Evolutionary conservation across 2,888 invertebrate genomes (phyloP).

Genomic region (Platycheirus rosarum): DNA sequence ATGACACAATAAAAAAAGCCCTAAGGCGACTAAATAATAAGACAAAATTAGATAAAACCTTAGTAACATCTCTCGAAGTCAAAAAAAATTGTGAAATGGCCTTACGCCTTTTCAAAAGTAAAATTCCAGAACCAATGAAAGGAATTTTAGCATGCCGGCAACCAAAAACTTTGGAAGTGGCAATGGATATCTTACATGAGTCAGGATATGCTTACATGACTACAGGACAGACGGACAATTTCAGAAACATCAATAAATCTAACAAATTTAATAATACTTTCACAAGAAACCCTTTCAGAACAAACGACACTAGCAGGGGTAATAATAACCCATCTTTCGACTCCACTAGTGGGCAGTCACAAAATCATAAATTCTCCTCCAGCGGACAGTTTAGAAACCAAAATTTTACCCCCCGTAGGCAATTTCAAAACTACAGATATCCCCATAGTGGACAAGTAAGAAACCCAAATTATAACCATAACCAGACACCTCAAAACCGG

Average conservation of each 20-base stretch:
- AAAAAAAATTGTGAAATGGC: neutral
- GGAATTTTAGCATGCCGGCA: constrained; percentile 50
- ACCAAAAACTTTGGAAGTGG: constrained; percentile 52
- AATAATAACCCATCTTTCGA: neutral
- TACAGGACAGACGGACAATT: neutral
- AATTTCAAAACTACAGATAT: no score
- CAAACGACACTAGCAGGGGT: neutral
- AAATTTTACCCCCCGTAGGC: no score
- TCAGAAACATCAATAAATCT: no score
- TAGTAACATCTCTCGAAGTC: constrained; percentile 18
- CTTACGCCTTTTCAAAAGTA: constrained; percentile 29
- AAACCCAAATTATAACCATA: constrained; percentile 1
- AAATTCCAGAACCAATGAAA: constrained; percentile 57
- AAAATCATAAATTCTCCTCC: constrained; percentile 1
- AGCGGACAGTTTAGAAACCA: no score
- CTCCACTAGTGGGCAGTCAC: neutral
- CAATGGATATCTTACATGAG: constrained; percentile 56
- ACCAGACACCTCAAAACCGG: neutral
- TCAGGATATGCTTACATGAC: constrained; percentile 52
- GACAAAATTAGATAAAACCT: constrained; percentile 21
- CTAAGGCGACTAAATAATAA: constrained; percentile 64
- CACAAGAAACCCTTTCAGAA: neutral
- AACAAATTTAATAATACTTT: neutral
- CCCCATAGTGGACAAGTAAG: neutral
- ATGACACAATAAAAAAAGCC: constrained; percentile 16